Evolutionary conservation across 1,140 invertebrate species (phyloP).

Genomic region (Aleiodes sp.): DNA sequence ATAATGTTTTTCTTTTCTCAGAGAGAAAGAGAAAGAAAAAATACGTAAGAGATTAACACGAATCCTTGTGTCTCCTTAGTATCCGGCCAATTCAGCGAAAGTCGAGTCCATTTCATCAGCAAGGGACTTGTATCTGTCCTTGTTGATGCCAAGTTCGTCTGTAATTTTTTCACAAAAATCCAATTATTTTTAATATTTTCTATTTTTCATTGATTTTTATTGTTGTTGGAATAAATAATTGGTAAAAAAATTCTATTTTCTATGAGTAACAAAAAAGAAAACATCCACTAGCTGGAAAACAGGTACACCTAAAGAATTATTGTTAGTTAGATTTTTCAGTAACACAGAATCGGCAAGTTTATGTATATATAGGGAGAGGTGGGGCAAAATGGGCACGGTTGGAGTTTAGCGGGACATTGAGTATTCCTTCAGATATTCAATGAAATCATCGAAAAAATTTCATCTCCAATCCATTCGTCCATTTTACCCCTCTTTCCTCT

Average conservation of each 20-base stretch:
- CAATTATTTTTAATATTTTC: neutral
- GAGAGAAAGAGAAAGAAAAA: neutral
- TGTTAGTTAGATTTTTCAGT: too few species aligned
- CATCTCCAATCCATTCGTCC: too few species aligned
- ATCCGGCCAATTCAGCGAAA: slow-evolving; percentile 91
- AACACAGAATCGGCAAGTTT: too few species aligned
- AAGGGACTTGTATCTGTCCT: slow-evolving; percentile 97
- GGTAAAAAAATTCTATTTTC: neutral
- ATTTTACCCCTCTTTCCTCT: neutral
- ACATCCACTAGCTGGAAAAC: slow-evolving; percentile 14
- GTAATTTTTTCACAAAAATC: slow-evolving; percentile 44
- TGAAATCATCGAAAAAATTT: too few species aligned
- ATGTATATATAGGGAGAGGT: too few species aligned
- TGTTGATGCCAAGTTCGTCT: slow-evolving; percentile 99
- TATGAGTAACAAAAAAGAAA: neutral
- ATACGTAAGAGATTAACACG: neutral
- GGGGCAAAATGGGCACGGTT: too few species aligned
- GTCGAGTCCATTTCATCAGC: slow-evolving; percentile 95
- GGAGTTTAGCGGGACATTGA: too few species aligned
- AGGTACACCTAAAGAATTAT: slow-evolving; percentile 9
- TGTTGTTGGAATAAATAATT: neutral
- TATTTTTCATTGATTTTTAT: neutral
- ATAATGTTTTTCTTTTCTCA: neutral
- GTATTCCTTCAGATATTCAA: too few species aligned
- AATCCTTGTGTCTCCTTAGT: slow-evolving; percentile 65